A percentile compares a stretch with the other conserved stretches of the same genome.
phyloP scores from a whole-genome alignment of 1,140 invertebrate species.

The Fopius arisanus region DNA sequence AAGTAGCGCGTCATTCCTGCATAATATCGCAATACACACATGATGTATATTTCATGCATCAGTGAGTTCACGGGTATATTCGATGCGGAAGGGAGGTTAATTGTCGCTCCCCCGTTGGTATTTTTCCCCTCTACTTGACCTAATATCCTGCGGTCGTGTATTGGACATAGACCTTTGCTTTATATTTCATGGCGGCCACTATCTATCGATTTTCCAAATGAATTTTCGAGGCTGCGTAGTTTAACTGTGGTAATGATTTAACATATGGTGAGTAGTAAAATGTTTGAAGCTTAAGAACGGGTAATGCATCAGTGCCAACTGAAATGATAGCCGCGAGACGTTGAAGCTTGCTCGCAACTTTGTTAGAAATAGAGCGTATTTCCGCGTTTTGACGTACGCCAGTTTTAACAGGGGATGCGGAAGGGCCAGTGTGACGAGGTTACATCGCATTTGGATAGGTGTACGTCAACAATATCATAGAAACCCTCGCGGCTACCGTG shows the following conservation, averaged over 20 bases:
- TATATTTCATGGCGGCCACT: background rate
- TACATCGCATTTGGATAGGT: background rate
- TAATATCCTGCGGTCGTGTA: background rate
- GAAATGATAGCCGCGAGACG: background rate
- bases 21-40: background rate
- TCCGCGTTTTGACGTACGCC: conserved; percentile 30
- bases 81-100: conserved; percentile 43
- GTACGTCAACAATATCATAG: background rate
- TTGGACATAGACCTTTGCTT: background rate
- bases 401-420: background rate
- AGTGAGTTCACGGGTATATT: conserved; percentile 35
- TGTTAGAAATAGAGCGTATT: conserved; percentile 19
- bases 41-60: conserved; percentile 39
- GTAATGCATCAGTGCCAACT: background rate
- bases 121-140: conserved; percentile 15
- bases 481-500: background rate
- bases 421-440: background rate
- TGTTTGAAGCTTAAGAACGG: background rate
- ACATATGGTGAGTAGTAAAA: too few species aligned
- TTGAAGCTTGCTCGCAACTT: background rate
- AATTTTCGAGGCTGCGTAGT: background rate
- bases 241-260: background rate
- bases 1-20: background rate
- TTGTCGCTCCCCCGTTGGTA: conserved; percentile 34
- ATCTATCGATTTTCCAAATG: background rate